Percentiles rank a stretch among this genome's conserved stretches.
Evolutionary conservation across 1,140 invertebrate genomes (phyloP).

Genomic region (Conopomorpha cramerella): DNA sequence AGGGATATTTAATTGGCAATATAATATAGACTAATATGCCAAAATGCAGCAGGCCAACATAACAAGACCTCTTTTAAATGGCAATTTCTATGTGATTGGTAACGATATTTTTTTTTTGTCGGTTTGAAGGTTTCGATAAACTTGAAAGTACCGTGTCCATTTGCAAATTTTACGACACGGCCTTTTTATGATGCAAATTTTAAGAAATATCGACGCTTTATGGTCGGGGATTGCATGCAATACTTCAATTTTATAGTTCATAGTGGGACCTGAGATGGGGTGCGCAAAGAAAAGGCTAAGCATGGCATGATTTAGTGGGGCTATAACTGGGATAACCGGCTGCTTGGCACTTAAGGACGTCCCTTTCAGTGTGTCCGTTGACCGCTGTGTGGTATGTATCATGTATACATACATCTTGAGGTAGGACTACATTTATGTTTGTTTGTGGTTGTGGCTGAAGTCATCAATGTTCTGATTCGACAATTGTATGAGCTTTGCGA

Average conservation of each 20-base stretch:
- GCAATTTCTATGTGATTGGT: no score
- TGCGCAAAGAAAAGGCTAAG: slow-evolving; percentile 29
- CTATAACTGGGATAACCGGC: slow-evolving; percentile 49
- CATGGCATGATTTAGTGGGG: slow-evolving; percentile 46
- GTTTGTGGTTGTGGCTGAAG: no score
- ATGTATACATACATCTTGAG: not conserved
- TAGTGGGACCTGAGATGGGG: slow-evolving; percentile 30
- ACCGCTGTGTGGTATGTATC: slow-evolving; percentile 13
- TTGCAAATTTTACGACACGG: slow-evolving; percentile 44
- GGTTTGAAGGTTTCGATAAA: no score
- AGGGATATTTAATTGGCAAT: no score
- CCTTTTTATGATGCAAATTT: slow-evolving; percentile 24
- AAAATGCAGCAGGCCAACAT: no score
- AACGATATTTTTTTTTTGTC: no score
- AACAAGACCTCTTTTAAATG: no score
- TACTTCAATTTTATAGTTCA: slow-evolving; percentile 53
- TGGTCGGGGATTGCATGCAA: slow-evolving; percentile 30
- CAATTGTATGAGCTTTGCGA: no score
- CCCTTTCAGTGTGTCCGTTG: slow-evolving; percentile 14
- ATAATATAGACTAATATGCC: no score
- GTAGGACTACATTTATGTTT: no score
- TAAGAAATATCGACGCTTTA: slow-evolving; percentile 40
- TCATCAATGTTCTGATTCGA: no score
- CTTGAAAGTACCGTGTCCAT: no score
- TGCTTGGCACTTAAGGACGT: slow-evolving; percentile 34